Evolutionary conservation across 2,113 vertebrate genomes (phyloP).

Genomic region (Ploceus nigricollis): DNA sequence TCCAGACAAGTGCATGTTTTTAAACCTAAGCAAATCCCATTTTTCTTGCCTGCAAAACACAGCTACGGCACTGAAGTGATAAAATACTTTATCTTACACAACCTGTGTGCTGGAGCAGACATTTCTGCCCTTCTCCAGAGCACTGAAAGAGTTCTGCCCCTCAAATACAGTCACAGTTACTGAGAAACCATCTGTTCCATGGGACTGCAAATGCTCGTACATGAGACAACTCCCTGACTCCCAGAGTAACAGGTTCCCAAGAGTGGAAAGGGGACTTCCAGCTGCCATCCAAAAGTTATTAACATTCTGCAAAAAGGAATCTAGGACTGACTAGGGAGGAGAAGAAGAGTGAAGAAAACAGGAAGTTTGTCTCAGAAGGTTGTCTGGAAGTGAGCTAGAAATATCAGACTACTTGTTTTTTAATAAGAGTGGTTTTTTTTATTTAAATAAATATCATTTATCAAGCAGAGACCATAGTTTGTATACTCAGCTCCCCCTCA

Average conservation of each 20-base stretch:
- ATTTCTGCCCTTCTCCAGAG: not conserved
- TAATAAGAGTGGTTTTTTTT: not conserved
- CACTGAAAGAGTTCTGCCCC: not conserved
- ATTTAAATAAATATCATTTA: not conserved
- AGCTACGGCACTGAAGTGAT: not conserved
- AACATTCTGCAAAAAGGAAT: not conserved
- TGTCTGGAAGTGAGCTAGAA: not conserved
- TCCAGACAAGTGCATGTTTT: not conserved
- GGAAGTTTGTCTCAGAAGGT: not conserved
- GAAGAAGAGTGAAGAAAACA: not conserved
- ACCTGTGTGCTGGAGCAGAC: not conserved
- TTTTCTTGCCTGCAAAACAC: not conserved
- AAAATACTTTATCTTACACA: not conserved
- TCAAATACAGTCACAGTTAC: not conserved
- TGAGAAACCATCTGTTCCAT: not conserved
- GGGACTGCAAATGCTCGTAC: accelerated
- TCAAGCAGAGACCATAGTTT: not conserved
- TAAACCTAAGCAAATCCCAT: not conserved
- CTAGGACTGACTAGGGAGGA: not conserved
- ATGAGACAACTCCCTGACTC: not conserved
- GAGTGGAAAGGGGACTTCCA: not conserved
- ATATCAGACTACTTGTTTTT: not conserved
- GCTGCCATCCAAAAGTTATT: not conserved
- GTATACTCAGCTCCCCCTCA: not conserved
- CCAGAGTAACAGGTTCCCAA: not conserved